Conservation (phyloP, 2,888 invertebrate species). For the Agrochola lota region DNA sequence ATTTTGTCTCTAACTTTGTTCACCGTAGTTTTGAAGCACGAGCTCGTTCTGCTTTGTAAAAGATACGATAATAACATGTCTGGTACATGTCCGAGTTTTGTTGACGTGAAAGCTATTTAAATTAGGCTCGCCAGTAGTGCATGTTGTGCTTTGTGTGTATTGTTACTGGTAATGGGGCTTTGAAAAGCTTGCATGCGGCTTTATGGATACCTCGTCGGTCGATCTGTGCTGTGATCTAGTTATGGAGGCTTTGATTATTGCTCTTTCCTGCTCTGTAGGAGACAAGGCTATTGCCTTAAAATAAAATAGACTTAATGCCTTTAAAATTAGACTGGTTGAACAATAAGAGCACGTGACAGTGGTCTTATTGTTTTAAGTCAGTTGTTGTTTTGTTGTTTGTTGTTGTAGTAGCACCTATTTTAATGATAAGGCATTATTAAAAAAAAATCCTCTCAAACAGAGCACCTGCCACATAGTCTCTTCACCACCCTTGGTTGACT, state of each 20-base stretch:
- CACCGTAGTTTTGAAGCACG: constrained; percentile 65
- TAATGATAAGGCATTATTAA: too few species aligned
- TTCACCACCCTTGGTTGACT: too few species aligned
- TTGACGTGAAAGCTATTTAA: constrained; percentile 63
- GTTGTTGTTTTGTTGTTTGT: too few species aligned
- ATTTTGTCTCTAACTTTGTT: constrained; percentile 74
- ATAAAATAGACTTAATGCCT: neutral
- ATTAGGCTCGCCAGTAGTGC: constrained; percentile 39
- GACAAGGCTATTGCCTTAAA: neutral
- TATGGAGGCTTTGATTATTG: neutral
- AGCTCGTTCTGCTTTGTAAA: constrained; percentile 63
- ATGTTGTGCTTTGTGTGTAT: constrained; percentile 10
- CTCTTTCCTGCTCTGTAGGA: too few species aligned
- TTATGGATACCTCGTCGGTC: neutral
- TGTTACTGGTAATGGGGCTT: constrained; percentile 15
- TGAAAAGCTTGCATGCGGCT: constrained; percentile 29
- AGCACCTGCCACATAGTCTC: too few species aligned
- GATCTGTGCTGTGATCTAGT: neutral
- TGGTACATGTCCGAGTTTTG: constrained; percentile 54
- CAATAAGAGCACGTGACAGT: neutral
- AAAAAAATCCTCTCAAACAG: too few species aligned
- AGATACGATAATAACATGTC: constrained; percentile 54
- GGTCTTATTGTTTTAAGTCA: neutral
- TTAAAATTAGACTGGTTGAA: neutral
- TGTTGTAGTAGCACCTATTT: too few species aligned